Conservation (phyloP, 1,140 invertebrate genomes). For the Aradophagus sp. region DNA sequence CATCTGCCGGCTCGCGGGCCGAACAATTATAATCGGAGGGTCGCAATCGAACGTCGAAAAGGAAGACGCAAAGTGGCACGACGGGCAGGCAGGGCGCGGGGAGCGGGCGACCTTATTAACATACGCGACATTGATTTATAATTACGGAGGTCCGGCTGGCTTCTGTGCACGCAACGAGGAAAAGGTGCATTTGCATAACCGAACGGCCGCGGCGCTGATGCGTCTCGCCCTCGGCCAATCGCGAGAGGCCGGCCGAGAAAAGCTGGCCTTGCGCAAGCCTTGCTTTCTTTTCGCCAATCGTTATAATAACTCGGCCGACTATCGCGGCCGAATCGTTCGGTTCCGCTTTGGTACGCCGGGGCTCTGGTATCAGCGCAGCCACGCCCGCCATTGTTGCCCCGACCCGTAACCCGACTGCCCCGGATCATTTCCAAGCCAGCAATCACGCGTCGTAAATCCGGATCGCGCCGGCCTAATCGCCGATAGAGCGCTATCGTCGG, state of each 20-base stretch:
- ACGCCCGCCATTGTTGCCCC: slow-evolving; percentile 52
- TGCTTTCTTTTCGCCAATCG: slow-evolving; percentile 41
- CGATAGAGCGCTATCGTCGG: background rate
- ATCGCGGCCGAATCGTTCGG: slow-evolving; percentile 36
- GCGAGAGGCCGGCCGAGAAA: slow-evolving; percentile 15
- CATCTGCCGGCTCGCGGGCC: background rate
- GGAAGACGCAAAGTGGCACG: slow-evolving; percentile 5
- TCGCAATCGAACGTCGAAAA: background rate
- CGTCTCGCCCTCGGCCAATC: slow-evolving; percentile 25
- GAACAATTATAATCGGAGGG: slow-evolving; percentile 31
- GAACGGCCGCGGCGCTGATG: slow-evolving; percentile 33
- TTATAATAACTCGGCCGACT: slow-evolving; percentile 23
- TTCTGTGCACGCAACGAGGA: slow-evolving; percentile 60
- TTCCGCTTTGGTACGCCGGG: slow-evolving; percentile 7
- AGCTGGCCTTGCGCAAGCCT: slow-evolving; percentile 6
- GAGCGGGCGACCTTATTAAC: slow-evolving; percentile 49
- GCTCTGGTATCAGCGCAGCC: slow-evolving; percentile 31
- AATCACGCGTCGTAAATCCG: slow-evolving; percentile 41
- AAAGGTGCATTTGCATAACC: slow-evolving; percentile 55
- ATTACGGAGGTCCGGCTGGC: slow-evolving; percentile 58
- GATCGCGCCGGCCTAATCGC: slow-evolving; percentile 7
- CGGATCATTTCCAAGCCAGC: slow-evolving; percentile 49
- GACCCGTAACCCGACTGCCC: slow-evolving; percentile 25
- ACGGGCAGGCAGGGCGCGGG: background rate
- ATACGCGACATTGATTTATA: slow-evolving; percentile 65